Evolutionary conservation across 1,140 invertebrate species (phyloP), one percentile per base, ranked within the genome.

Genomic region (Achroia grisella): DNA sequence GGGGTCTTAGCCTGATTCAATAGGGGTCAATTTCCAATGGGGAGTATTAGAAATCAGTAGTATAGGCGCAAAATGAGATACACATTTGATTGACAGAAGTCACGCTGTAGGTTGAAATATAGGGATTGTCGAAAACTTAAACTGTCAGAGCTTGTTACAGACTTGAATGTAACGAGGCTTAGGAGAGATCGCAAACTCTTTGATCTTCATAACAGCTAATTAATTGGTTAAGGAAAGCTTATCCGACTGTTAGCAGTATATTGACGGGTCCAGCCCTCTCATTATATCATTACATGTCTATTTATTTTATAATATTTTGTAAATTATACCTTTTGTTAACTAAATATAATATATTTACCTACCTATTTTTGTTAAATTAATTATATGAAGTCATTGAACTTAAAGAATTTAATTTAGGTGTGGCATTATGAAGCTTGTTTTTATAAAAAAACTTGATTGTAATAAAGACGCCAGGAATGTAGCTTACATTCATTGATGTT

Each of bases 161-260:
- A 70, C 53, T 73, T 62, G 56, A 63, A 58, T 68, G 35, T 57
- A 51, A 56, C 41, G 17, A 48, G 61, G 63, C 61, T 73, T 64
- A 69, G 45, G 50, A 48, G 54, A 62, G 54, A 71, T 72, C 60
- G 56, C 52, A 72, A 71, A 72, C 64, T 56, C 68, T 78, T 81
- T 78, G 77, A 81, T 81, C 71, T 73, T 69, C 56, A 67, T 59
- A 66, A 65, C 56, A 61, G 61, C 62, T 75, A 73, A 81, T 73
- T 75, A 73, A 79, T 75, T 63, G 62, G 56, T 56, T 59, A n/a
- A n/a, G n/a, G 17, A 61, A 66, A 67, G 58, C 68, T 78, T 73
- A 71, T 59, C 54, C 48, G 46, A 55, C 40, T 63, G 54, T 61
- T 59, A 56, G 56, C 55, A 48, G 47, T 23, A 2, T 23, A 23